Base-by-base conservation (phyloP, 2,113 vertebrate genomes). In the Melanerpes aurifrons region DNA sequence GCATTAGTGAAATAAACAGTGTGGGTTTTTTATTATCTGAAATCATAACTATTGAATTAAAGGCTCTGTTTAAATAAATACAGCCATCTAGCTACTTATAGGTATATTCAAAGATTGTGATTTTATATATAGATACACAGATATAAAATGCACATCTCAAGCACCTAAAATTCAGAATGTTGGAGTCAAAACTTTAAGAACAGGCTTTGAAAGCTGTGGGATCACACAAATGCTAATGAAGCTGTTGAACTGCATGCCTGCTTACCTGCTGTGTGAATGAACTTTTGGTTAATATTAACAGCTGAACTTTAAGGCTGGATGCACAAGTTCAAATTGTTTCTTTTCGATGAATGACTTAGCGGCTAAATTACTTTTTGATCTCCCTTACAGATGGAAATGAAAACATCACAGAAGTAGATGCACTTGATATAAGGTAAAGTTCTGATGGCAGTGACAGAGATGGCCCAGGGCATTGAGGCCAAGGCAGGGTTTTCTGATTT, bases 361-460 rank as follows among this genome's bases (percentile, higher is more conserved):
- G 56, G 54, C 53, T 89, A 43, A 94, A 69, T 56, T 14, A 62
- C 20, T 62, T 93, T 68, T 57, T 90, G 83, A 53, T 96, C 69
- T 62, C 57, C 96, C 45, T 66, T 83, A 64, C 66, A 98, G 98
- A 92, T 85, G 89, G 81, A 58, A 96, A 93, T 32, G 67, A 96
- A 92, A 98, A 97, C 84, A 31, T 98, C 78, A 98, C 96, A 9
- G 98, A 98, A 97, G 96, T 95, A 5, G 98, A 99, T 83, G 96
- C 93, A 22, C 83, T 95, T 48, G 37, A 31, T 59, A 47, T 0
- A 85, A 98, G 98, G 98, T 99, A 97, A 98, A 62, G 58, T 62
- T 88, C n/a, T 69, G 61, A n/a, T 74, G 32, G 24, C 26, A 62
- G 5, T 43, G 63, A 68, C 16, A 70, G 28, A 67, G 63, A 58